Evolutionary conservation across 2,797 vertebrate genomes (phyloP).

Genomic region (Epinephelus awoara): DNA sequence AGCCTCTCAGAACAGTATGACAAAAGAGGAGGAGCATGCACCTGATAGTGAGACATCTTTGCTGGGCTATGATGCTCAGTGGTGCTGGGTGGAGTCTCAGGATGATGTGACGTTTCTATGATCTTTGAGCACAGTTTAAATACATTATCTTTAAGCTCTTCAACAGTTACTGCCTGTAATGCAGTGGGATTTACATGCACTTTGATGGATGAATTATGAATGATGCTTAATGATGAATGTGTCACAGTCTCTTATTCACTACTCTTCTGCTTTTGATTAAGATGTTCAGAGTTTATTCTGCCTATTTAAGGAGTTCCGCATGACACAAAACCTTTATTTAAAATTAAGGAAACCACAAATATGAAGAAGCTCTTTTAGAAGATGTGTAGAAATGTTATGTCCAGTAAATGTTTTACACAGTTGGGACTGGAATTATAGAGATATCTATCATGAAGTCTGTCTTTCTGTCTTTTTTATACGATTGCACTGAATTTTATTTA

Average conservation of each 20-base stretch:
- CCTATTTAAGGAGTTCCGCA: conserved; percentile 4
- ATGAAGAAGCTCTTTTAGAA: not conserved
- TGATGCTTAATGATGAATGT: not conserved
- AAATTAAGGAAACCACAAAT: not conserved
- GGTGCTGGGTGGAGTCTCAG: conserved; percentile 93
- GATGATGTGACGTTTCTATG: conserved; percentile 94
- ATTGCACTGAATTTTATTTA: not conserved
- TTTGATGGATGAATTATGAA: conserved; percentile 11
- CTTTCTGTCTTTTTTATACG: not conserved
- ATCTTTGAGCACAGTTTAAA: conserved; percentile 40
- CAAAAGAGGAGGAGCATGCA: conserved; percentile 67
- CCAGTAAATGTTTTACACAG: not conserved
- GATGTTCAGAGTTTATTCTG: not conserved
- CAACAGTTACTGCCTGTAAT: not conserved
- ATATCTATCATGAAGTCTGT: not conserved
- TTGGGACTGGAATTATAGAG: not conserved
- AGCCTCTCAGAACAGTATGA: conserved; percentile 49
- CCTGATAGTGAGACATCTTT: conserved; percentile 63
- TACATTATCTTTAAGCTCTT: conserved; percentile 2
- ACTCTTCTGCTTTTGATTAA: conserved; percentile 1
- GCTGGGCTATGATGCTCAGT: conserved; percentile 88
- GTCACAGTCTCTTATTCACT: conserved; percentile 4
- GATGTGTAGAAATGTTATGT: not conserved
- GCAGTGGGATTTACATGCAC: conserved; percentile 19
- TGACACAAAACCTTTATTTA: not conserved